phyloP scores from a whole-genome alignment of 2,888 invertebrate species.

The Axea sp. region DNA sequence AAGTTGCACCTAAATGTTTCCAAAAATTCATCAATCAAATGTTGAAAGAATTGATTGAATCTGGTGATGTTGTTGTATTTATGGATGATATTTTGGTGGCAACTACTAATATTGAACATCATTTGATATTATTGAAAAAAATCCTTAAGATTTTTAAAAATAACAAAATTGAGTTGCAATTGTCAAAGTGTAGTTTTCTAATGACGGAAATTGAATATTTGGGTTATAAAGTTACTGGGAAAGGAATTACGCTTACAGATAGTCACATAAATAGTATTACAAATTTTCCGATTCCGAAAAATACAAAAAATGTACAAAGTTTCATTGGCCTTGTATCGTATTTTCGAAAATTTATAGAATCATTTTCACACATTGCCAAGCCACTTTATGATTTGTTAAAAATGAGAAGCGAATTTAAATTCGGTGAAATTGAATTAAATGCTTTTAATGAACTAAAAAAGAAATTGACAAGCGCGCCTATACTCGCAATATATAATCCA shows the following conservation, averaged over 20 bases:
- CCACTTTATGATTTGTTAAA: constrained; percentile 4
- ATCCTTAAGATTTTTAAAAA: constrained; percentile 1
- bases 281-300: constrained; percentile 15
- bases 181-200: constrained; percentile 9
- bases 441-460: constrained; percentile 6
- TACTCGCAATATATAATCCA: constrained; percentile 5
- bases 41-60: constrained; percentile 16
- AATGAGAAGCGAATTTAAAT: background rate
- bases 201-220: constrained; percentile 17
- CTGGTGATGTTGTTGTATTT: constrained; percentile 8
- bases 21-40: constrained; percentile 13
- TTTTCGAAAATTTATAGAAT: constrained; percentile 21
- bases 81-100: constrained; percentile 17
- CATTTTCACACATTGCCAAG: constrained; percentile 15
- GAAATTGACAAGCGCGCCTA: background rate
- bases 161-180: constrained; percentile 11
- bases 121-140: constrained; percentile 7
- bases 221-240: constrained; percentile 5
- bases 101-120: constrained; percentile 19
- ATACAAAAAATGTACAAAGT: constrained; percentile 5
- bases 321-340: constrained; percentile 13
- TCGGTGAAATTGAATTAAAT: constrained; percentile 4
- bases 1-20: constrained; percentile 22
- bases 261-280: background rate
- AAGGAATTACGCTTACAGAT: constrained; percentile 6